Evolutionary conservation across 2,113 vertebrate species (phyloP).

Genomic region (Elephantulus edwardii): DNA sequence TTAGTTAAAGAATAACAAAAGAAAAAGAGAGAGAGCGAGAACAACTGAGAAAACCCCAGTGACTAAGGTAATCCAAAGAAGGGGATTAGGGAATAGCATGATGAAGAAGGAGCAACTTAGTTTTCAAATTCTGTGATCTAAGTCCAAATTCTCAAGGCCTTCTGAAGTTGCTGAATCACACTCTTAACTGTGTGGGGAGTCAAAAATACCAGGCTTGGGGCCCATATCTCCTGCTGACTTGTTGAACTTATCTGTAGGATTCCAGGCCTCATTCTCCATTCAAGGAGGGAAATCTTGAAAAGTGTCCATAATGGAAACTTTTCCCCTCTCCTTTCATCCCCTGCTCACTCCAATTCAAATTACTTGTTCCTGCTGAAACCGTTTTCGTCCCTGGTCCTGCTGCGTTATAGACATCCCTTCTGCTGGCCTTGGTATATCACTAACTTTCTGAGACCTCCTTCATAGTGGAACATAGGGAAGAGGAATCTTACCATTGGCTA

Average conservation of each 20-base stretch:
- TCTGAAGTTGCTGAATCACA: neutral
- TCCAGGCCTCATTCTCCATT: constrained; percentile 14
- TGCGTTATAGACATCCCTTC: neutral
- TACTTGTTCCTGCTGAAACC: neutral
- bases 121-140: constrained; percentile 53
- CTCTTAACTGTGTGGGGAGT: neutral
- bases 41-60: neutral
- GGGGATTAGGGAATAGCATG: neutral
- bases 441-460: neutral
- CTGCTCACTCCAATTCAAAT: neutral
- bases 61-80: neutral
- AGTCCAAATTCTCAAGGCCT: constrained; percentile 60
- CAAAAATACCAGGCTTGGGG: neutral
- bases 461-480: neutral
- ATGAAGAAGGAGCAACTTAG: constrained; percentile 44
- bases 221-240: neutral
- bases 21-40: too few species aligned
- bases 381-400: neutral
- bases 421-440: neutral
- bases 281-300: constrained; percentile 34
- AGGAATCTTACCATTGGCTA: too few species aligned
- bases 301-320: neutral
- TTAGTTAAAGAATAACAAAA: neutral
- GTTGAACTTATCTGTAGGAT: constrained; percentile 12
- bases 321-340: neutral